These are phyloP conservation scores for Pelosia muscerda DNA, from an alignment of 2,888 invertebrate genomes.

Conservation along the genomic window DNA sequence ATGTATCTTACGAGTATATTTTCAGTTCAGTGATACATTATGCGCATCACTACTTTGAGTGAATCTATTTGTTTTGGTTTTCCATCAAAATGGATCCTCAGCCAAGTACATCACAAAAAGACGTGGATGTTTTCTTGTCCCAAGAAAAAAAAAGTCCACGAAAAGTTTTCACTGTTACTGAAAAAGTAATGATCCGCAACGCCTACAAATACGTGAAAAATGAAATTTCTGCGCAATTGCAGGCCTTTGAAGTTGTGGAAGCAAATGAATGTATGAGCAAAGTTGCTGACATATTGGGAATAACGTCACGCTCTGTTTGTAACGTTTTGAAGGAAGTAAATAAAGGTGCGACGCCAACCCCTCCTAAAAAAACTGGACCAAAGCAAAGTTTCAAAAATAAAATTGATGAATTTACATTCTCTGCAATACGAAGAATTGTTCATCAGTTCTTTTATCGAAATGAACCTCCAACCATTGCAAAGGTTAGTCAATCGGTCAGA, in stretches of 20 bases:
- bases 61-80: neutral
- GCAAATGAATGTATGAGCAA: neutral
- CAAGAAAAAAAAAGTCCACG: too few species aligned
- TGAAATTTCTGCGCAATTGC: slow-evolving; percentile 22
- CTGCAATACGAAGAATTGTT: slow-evolving; percentile 26
- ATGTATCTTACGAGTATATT: neutral
- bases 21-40: slow-evolving; percentile 3
- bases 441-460: slow-evolving; percentile 20
- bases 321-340: slow-evolving; percentile 21
- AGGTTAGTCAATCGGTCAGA: neutral
- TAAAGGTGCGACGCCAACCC: slow-evolving; percentile 11
- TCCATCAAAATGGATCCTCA: too few species aligned
- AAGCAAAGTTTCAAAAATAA: slow-evolving; percentile 27
- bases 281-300: too few species aligned
- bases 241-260: slow-evolving; percentile 21
- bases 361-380: slow-evolving; percentile 28
- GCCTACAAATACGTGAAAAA: slow-evolving; percentile 22
- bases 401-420: slow-evolving; percentile 29
- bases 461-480: slow-evolving; percentile 4
- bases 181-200: slow-evolving; percentile 15
- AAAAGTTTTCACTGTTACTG: too few species aligned
- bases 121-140: too few species aligned
- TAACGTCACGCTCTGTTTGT: slow-evolving; percentile 13
- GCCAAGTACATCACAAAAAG: too few species aligned
- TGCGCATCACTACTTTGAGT: neutral